phyloP scores from a whole-genome alignment of 2,888 invertebrate genomes.

The Phorcus lineatus region DNA sequence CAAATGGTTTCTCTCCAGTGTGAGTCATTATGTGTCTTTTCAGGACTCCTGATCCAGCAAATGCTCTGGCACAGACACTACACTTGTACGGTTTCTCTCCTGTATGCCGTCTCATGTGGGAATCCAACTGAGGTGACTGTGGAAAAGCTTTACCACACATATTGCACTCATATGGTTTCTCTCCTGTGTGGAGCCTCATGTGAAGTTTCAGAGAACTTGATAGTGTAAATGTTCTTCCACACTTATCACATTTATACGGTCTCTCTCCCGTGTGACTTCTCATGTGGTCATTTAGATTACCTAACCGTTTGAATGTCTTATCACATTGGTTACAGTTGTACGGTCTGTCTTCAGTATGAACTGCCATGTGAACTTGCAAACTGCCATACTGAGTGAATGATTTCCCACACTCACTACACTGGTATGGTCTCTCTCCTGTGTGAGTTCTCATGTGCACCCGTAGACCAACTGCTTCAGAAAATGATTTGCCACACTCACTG shows the following conservation, averaged over 20 bases:
- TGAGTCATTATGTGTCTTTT: not conserved
- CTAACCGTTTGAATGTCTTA: not conserved
- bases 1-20: constrained; percentile 11
- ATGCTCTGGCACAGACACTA: constrained; percentile 9
- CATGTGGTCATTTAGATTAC: constrained; percentile 7
- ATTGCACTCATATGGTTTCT: constrained; percentile 10
- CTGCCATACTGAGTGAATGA: not conserved
- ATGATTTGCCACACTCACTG: constrained; percentile 11
- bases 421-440: constrained; percentile 14
- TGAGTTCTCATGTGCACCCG: not conserved
- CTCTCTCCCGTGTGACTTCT: not conserved
- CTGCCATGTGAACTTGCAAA: not conserved
- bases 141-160: constrained; percentile 18
- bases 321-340: not conserved
- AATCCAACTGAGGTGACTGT: not conserved
- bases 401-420: constrained; percentile 18
- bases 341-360: not conserved
- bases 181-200: constrained; percentile 12
- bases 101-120: not conserved
- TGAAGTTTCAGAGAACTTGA: constrained; percentile 1
- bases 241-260: not conserved
- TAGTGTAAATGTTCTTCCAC: constrained; percentile 9
- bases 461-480: not conserved
- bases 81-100: constrained; percentile 9
- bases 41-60: not conserved